Percentiles rank a stretch among this genome's conserved stretches.
Evolutionary conservation across 2,113 vertebrate genomes (phyloP).

Genomic region (Microcebus lehilahytsara): DNA sequence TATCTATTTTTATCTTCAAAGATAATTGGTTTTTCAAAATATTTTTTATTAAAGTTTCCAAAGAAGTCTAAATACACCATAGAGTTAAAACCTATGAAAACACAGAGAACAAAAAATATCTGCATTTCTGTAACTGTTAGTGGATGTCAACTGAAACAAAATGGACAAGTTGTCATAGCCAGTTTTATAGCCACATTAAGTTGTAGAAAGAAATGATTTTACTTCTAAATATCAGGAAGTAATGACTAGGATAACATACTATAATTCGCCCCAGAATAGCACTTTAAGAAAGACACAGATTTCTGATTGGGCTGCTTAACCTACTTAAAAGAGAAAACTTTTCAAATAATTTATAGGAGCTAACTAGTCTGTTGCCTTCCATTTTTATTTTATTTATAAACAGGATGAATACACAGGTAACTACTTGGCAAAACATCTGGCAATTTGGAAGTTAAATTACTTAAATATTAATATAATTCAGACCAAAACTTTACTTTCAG

Average conservation of each 20-base stretch:
- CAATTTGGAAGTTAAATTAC: neutral
- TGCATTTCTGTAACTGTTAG: neutral
- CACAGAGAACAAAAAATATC: slow-evolving; percentile 27
- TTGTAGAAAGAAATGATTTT: neutral
- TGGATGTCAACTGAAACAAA: neutral
- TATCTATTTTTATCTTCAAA: slow-evolving; percentile 32
- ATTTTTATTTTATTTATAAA: slow-evolving; percentile 17
- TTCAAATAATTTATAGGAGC: neutral
- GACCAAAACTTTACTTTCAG: neutral
- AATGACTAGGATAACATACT: neutral
- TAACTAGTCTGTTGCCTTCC: neutral
- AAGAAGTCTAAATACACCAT: slow-evolving; percentile 29
- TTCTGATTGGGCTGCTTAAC: neutral
- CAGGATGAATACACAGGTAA: neutral
- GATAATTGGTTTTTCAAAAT: slow-evolving; percentile 28
- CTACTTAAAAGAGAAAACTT: neutral
- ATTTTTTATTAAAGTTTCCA: slow-evolving; percentile 20
- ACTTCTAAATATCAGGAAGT: slow-evolving; percentile 24
- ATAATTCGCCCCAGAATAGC: neutral
- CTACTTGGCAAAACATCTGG: slow-evolving; percentile 20
- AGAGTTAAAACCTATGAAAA: neutral
- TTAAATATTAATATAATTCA: slow-evolving; percentile 29
- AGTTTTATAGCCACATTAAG: neutral
- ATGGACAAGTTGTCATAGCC: slow-evolving; percentile 1
- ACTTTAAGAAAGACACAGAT: neutral